Evolutionary conservation across 2,797 vertebrate genomes (phyloP).

Genomic region (Merluccius polli): DNA sequence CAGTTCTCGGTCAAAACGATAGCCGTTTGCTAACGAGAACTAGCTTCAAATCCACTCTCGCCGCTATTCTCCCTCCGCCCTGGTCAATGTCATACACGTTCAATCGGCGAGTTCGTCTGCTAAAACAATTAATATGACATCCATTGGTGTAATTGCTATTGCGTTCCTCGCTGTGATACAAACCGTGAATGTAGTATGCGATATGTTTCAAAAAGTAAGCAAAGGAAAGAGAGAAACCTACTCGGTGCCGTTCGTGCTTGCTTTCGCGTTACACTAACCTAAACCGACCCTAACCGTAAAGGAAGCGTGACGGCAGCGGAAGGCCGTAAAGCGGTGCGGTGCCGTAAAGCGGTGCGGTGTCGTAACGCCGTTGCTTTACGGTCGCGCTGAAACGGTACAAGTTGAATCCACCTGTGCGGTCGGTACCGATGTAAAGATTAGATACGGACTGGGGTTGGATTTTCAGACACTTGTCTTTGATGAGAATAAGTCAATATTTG

Average conservation of each 20-base stretch:
- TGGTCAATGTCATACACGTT: slow-evolving; percentile 56
- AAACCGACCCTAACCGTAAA: slow-evolving; percentile 22
- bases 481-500: background rate
- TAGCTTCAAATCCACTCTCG: slow-evolving; percentile 27
- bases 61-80: background rate
- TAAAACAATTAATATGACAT: background rate
- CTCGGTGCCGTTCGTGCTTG: slow-evolving; percentile 26
- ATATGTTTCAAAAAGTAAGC: background rate
- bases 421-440: background rate
- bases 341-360: background rate
- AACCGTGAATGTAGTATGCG: background rate
- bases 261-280: slow-evolving; percentile 12
- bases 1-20: background rate
- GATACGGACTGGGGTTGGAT: background rate
- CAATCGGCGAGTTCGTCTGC: background rate
- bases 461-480: background rate
- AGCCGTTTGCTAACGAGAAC: slow-evolving; percentile 25
- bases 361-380: background rate
- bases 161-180: rapidly evolving
- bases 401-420: background rate
- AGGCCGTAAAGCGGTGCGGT: background rate
- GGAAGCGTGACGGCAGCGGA: slow-evolving; percentile 45
- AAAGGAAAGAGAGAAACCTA: slow-evolving; percentile 24
- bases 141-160: rapidly evolving
- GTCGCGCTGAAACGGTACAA: background rate